Evolutionary conservation across 1,140 invertebrate genomes (phyloP).

Genomic region (Lysiphlebus fabarum): DNA sequence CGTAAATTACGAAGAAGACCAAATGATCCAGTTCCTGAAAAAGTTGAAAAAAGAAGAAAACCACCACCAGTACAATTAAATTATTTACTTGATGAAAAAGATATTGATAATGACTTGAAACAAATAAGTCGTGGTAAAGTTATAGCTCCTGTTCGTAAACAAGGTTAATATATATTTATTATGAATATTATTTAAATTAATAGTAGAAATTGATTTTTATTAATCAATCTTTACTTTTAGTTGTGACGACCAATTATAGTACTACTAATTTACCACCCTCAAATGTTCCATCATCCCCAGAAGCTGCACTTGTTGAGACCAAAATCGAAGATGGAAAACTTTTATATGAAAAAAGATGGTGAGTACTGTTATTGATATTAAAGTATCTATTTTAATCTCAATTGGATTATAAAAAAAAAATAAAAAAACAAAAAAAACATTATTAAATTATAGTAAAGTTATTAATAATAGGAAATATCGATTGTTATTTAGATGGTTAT

Average conservation of each 20-base stretch:
- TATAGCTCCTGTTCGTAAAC: slow-evolving; percentile 54
- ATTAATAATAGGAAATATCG: no score
- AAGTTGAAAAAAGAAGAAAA: slow-evolving; percentile 75
- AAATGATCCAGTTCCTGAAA: slow-evolving; percentile 87
- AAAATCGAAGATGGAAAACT: slow-evolving; percentile 93
- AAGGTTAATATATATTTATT: slow-evolving; percentile 37
- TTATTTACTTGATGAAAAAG: slow-evolving; percentile 82
- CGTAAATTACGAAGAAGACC: slow-evolving; percentile 86
- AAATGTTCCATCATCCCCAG: slow-evolving; percentile 41
- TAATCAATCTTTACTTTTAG: slow-evolving; percentile 33
- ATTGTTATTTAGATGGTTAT: slow-evolving; percentile 18
- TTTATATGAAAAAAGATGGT: slow-evolving; percentile 90
- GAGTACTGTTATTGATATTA: slow-evolving; percentile 33
- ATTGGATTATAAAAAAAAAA: no score
- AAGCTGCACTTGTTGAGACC: slow-evolving; percentile 65
- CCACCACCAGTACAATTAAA: slow-evolving; percentile 80
- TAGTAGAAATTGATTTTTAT: slow-evolving; percentile 11
- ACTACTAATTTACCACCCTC: slow-evolving; percentile 47
- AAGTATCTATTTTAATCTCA: slow-evolving; percentile 14
- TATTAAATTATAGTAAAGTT: no score
- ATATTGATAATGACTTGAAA: slow-evolving; percentile 85
- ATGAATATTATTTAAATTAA: slow-evolving; percentile 1
- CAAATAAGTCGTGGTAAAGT: slow-evolving; percentile 71
- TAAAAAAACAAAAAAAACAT: no score
- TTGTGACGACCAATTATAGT: slow-evolving; percentile 53